Percentiles rank a stretch among this genome's conserved stretches.
phyloP scores from a whole-genome alignment of 2,888 invertebrate species.

The Drosophila mercatorum region DNA sequence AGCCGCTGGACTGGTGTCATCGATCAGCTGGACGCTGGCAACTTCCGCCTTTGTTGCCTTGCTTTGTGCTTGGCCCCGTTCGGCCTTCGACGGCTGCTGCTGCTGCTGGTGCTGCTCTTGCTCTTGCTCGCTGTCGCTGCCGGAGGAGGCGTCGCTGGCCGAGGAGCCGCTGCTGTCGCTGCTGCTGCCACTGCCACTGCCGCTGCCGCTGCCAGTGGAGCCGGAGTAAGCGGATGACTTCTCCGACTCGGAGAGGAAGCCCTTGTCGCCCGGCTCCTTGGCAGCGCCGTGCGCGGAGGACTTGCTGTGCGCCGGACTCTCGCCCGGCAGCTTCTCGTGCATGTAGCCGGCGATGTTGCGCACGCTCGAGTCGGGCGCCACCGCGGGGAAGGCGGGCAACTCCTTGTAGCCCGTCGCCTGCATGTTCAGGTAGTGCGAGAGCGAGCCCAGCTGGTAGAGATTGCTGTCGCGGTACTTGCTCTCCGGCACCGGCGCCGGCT shows the following conservation, averaged over 20 bases:
- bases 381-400: constrained; percentile 92
- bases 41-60: constrained; percentile 22
- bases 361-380: constrained; percentile 90
- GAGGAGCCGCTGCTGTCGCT: constrained; percentile 36
- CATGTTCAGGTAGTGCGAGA: constrained; percentile 96
- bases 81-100: neutral
- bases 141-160: constrained; percentile 52
- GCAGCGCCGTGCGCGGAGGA: constrained; percentile 19
- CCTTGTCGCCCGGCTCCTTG: constrained; percentile 85
- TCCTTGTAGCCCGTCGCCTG: constrained; percentile 95
- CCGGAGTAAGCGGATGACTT: constrained; percentile 82
- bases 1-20: constrained; percentile 21
- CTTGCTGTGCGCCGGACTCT: constrained; percentile 59
- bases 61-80: constrained; percentile 29
- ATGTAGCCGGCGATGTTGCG: constrained; percentile 88
- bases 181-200: constrained; percentile 49
- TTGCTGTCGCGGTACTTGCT: constrained; percentile 94
- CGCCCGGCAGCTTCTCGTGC: constrained; percentile 80
- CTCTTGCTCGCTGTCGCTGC: constrained; percentile 29
- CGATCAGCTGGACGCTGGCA: constrained; percentile 29
- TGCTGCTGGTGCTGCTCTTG: neutral
- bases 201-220: constrained; percentile 61
- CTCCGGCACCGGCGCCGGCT: constrained; percentile 96
- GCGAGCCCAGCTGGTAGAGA: constrained; percentile 95
- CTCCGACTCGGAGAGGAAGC: constrained; percentile 86